Conservation (phyloP, 1,140 invertebrate species). For the Drosophila navojoa region DNA sequence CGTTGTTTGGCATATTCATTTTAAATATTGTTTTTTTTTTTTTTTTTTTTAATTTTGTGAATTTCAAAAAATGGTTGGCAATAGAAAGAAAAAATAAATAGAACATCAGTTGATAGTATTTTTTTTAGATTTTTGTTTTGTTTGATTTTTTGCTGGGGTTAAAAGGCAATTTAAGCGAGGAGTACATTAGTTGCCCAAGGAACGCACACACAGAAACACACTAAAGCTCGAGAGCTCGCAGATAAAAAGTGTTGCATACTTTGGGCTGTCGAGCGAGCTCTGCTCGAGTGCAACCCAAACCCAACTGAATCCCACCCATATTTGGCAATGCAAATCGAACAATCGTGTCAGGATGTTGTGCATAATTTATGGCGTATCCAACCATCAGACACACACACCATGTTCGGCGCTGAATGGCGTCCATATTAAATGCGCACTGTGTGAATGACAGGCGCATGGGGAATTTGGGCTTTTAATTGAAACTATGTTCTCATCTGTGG, state of each 20-base stretch:
- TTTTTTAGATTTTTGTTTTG: neutral
- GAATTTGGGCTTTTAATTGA: conserved; percentile 58
- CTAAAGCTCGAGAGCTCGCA: neutral
- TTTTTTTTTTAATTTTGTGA: conserved; percentile 45
- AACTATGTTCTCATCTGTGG: conserved; percentile 27
- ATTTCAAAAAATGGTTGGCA: conserved; percentile 27
- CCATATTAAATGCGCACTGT: conserved; percentile 38
- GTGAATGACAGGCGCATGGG: conserved; percentile 35
- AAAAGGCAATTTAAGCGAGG: conserved; percentile 13
- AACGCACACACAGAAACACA: neutral
- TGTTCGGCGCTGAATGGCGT: conserved; percentile 6
- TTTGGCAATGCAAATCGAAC: conserved; percentile 74
- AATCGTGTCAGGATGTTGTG: conserved; percentile 54
- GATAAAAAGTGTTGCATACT: conserved; percentile 42
- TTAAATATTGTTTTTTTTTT: conserved; percentile 42
- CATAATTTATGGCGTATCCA: conserved; percentile 53
- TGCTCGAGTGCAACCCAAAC: neutral
- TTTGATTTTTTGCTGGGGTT: neutral
- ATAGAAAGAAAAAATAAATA: conserved; percentile 35
- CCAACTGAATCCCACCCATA: conserved; percentile 5
- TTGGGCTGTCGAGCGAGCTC: conserved; percentile 14
- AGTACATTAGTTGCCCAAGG: conserved; percentile 29
- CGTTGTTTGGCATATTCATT: conserved; percentile 30
- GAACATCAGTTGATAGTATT: conserved; percentile 24
- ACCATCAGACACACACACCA: conserved; percentile 9